These are phyloP conservation scores for Holothuria scabra DNA, from an alignment of 53 echinoderm and acorn worm genomes.

Conservation along the genomic window DNA sequence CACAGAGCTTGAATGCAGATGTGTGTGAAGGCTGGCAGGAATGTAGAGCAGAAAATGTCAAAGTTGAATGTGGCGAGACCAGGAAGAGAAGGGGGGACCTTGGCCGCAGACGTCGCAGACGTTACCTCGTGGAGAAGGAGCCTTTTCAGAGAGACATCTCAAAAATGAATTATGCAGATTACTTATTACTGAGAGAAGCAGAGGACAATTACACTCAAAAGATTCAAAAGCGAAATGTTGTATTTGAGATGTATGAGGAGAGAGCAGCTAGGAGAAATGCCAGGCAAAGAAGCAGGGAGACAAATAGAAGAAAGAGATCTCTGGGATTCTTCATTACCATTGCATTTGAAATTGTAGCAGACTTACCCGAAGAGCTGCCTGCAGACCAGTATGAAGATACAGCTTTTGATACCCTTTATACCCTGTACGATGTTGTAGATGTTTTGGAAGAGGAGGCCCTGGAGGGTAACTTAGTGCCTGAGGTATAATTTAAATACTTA, in stretches of 20 bases:
- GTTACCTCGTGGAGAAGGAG: background rate
- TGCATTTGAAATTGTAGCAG: conserved; percentile 6
- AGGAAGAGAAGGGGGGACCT: background rate
- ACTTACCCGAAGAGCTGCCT: background rate
- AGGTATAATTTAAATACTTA: background rate
- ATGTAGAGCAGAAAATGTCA: conserved; percentile 64
- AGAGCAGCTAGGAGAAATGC: background rate
- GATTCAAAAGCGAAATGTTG: background rate
- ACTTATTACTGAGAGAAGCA: conserved; percentile 7
- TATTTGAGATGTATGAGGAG: conserved; percentile 1
- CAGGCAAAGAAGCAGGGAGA: background rate
- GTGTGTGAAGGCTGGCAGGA: conserved; percentile 53
- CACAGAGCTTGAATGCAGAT: background rate
- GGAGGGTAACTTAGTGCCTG: conserved; percentile 19
- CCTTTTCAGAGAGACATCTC: background rate
- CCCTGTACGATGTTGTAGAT: conserved; percentile 31
- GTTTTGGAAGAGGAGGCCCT: background rate
- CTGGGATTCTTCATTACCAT: background rate
- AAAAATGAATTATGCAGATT: background rate
- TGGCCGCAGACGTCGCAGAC: conserved; percentile 17
- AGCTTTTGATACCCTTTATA: conserved; percentile 27
- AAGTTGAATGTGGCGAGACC: conserved; percentile 58
- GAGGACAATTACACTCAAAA: background rate
- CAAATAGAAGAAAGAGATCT: background rate
- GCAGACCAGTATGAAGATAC: conserved; percentile 27